Evolutionary conservation across 2,888 invertebrate genomes (phyloP), one percentile per base, ranked within the genome.

Genomic region (Ceraclea dissimilis): DNA sequence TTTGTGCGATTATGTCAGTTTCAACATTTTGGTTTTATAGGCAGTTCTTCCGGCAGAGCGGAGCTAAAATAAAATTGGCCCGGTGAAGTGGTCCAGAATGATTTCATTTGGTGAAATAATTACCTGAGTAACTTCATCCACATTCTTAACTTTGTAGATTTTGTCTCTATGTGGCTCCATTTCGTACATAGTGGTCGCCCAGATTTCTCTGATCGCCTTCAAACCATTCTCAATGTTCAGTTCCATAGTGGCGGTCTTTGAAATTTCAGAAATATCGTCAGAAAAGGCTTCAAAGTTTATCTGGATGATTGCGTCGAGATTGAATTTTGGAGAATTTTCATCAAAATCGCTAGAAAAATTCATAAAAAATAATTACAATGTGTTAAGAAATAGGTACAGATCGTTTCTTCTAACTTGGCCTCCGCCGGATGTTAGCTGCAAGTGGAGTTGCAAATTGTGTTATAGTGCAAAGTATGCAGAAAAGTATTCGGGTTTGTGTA

Each of bases 171-270:
- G 86, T 1, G 84, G 80, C 2, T 76, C 71, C 78, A 92, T 86
- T 67, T 89, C 88, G 61, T 90, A 79, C 0, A 79, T 79, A 63
- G 88, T 86, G 1, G 69, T 73, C 56, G 81, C 78, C 93, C 93
- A 93, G 13, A 82, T 77, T 46, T 82, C 80, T 19, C 76, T 73
- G 51, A 93, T 91, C 21, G 78, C 78, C 68, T 83, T 82, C 18
- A 93, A 71, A n/a, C 84, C 85, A 68, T 83, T 82, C 73, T 93
- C 93, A 65, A 94, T 92, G 64, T 85, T 85, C 51, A 92, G 69
- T 70, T 94, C 93, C 85, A 93, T 92, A 1, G 90, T 89, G 11
- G 93, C 93, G 2, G 91, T 86, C 64, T 86, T 87, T 0, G 93
- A 92, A 63, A 93, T 87, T 65, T 93, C 92, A 63, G 82, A 81